Evolutionary conservation across 2,797 vertebrate species (phyloP), one percentile per base, ranked within the genome.

Genomic region (Apogon hyalosoma): DNA sequence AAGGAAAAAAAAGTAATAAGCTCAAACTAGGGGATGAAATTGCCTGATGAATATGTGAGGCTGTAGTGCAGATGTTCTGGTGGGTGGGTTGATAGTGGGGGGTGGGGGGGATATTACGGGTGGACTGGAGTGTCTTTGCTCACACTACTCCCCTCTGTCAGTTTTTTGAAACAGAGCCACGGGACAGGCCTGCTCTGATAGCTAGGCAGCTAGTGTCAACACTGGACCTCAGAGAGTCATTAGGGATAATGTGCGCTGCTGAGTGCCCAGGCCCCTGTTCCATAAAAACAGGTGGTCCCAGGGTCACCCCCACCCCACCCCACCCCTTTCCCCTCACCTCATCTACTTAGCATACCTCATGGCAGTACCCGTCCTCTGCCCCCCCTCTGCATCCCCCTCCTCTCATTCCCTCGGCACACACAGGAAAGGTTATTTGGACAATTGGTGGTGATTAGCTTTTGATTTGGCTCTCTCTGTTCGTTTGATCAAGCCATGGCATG

Each of bases 381-480:
- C 50, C 15, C 42, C 31, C 28, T 46, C 38, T 12, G 52, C 47
- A 54, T 31, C 51, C 46, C 24, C 59, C 55, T 58, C 67, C 71
- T 63, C 61, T 68, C 49, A 31, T 41, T 76, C 73, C 64, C 76
- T 58, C 62, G 51, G 75, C 80, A 86, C 82, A 89, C 82, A 85
- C 60, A 68, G 83, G 76, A 90, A 82, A 89, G 88, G 80, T 88
- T 91, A 90, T 90, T 88, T 85, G 84, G 86, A 88, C 89, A 90
- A 91, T 92, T 84, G 89, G 78, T 56, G 81, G 87, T 84, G 87
- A 91, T 91, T 89, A 90, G 85, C 87, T 86, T 79, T 90, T 87
- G 85, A 90, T 91, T 92, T 87, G 84, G 83, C 85, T 82, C 63
- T 19, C 69, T 74, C 67, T 61, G 52, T 85, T 58, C 41, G 40